Evolutionary conservation across 35 echinoderm and acorn worm species (phyloP).

Genomic region (Amphiura filiformis): DNA sequence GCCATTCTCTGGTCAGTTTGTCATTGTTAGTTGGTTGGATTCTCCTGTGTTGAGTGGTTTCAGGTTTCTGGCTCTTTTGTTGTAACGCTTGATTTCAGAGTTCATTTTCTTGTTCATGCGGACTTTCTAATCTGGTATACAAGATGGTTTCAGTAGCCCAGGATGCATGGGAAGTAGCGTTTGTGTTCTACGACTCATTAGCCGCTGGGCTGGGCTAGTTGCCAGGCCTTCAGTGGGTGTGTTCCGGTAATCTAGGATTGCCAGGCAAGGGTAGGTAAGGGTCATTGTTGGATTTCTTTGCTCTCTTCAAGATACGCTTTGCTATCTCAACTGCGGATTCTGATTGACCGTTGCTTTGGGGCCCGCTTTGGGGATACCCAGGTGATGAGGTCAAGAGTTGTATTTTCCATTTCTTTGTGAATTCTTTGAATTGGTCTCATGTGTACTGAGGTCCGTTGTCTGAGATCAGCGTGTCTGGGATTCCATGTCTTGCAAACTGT

Average conservation of each 20-base stretch:
- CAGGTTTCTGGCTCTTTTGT: not conserved
- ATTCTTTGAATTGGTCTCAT: not conserved
- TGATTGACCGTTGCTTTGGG: constrained; percentile 15
- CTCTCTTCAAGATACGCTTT: constrained; percentile 6
- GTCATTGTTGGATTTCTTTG: not conserved
- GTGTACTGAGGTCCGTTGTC: constrained; percentile 20
- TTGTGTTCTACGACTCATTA: not conserved
- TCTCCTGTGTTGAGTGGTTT: not conserved
- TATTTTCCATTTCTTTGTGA: not conserved
- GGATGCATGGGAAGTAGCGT: not conserved
- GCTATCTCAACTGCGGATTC: constrained; percentile 27
- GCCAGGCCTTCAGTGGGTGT: not conserved
- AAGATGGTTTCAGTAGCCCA: not conserved
- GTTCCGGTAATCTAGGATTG: constrained; percentile 15
- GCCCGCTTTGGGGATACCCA: not conserved
- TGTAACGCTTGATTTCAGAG: not conserved
- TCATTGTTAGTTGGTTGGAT: not conserved
- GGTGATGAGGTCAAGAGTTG: not conserved
- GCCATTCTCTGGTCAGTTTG: not conserved
- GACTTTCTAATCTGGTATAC: too few relatives aligned
- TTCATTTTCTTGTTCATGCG: not conserved
- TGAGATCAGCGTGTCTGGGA: not conserved
- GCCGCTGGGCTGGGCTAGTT: not conserved
- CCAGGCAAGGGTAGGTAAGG: not conserved
- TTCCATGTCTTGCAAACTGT: constrained; percentile 25